Conservation (phyloP, 2,888 invertebrate genomes). For the Catotricha subobsoleta region DNA sequence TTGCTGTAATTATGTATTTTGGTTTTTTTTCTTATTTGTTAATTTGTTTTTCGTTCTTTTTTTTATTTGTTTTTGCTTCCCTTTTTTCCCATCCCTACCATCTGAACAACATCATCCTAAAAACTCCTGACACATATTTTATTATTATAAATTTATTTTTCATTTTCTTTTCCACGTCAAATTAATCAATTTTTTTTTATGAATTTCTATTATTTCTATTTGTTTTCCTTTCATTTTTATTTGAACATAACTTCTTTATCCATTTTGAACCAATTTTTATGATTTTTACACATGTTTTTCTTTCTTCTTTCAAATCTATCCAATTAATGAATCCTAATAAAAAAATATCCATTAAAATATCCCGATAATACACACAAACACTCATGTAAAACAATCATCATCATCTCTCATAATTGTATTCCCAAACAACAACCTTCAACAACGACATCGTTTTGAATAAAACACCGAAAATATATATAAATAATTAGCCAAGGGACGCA, state of each 20-base stretch:
- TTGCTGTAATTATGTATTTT: no score
- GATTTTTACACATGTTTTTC: background rate
- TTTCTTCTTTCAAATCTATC: background rate
- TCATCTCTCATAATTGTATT: background rate
- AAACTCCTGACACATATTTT: no score
- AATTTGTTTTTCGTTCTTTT: no score
- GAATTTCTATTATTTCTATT: background rate
- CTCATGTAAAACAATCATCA: background rate
- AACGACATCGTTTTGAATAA: background rate
- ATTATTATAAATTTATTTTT: no score
- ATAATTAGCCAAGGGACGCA: slow-evolving; percentile 88
- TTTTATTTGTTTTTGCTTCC: no score
- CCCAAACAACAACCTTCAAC: background rate
- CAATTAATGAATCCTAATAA: background rate
- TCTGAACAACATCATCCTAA: no score
- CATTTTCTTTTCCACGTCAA: background rate
- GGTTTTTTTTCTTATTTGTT: no score
- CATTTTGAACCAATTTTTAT: background rate
- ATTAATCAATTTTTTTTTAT: background rate
- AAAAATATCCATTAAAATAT: background rate
- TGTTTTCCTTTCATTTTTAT: background rate
- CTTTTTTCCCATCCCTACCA: no score
- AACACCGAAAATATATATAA: background rate
- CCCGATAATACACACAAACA: background rate
- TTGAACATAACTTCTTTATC: background rate